Base-by-base conservation (phyloP, 2,888 invertebrate genomes). In the Miltochrista miniata region DNA sequence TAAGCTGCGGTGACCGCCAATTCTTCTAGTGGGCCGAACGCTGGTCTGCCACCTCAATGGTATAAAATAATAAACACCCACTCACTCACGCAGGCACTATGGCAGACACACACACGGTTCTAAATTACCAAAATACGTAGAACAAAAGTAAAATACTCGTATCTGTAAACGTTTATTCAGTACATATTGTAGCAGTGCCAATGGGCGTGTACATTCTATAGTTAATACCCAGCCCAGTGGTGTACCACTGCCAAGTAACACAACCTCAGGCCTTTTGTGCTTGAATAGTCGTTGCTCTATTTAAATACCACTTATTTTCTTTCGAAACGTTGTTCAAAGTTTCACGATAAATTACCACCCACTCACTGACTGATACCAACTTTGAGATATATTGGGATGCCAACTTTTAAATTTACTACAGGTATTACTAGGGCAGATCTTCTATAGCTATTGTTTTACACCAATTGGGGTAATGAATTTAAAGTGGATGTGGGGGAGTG, bases 171-270 rank as follows among this genome's bases (percentile, higher is more conserved):
- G 51, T 59, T 51, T 60, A 58, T 64, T 61, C 57, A 58, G 56
- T 55, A 24, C 18, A 4, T 24, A 56, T 55, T 71, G 64, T 61
- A 61, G 53, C 56, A 54, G 48, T 64, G 64, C 61, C 64, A 70
- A 61, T 38, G 49, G 74, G 74, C 68, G 70, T 66, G 71, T 43
- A 60, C 61, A 55, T 15, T 56, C 62, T 58, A 69, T 72, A 54
- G 64, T 68, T 61, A 60, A 67, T 63, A 66, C 65, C 61, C 70
- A 63, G 55, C 59, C 64, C 61, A 68, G 66, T 60, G 59, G 61
- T 59, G 44, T 29, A 47, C 47, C 49, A 45, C 53, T 69, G 70
- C 76, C 74, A 75, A 73, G 69, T 69, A 75, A 75, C 64, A 72
- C 72, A 72, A 45, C 66, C 61, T 50, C 44, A 56, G 35, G 47